A percentile compares a stretch with the other conserved stretches of the same genome.
Evolutionary conservation across 2,113 vertebrate genomes (phyloP).

Genomic region (Phyllopteryx taeniolatus): DNA sequence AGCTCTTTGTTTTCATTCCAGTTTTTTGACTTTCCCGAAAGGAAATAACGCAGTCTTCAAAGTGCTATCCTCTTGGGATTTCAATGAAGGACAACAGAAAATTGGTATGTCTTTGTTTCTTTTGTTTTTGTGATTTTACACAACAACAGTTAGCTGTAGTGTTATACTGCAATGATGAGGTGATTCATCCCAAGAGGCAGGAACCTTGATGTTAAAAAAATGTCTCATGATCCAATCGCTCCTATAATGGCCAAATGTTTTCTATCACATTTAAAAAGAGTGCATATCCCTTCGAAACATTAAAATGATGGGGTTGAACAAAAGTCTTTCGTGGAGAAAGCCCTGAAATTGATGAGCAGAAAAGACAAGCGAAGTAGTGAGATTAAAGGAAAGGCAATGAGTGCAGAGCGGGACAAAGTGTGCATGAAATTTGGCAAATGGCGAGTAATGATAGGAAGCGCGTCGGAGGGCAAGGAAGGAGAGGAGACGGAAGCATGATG

Average conservation of each 20-base stretch:
- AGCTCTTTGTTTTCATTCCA: constrained; percentile 42
- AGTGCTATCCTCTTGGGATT: constrained; percentile 16
- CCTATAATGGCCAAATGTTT: constrained; percentile 36
- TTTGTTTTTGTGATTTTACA: background rate
- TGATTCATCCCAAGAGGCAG: constrained; percentile 19
- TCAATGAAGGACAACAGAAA: constrained; percentile 18
- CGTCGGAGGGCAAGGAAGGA: constrained; percentile 3
- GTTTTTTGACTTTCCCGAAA: constrained; percentile 27
- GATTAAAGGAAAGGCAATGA: constrained; percentile 34
- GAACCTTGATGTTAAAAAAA: constrained; percentile 34
- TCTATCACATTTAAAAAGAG: constrained; percentile 32
- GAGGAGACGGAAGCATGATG: constrained; percentile 35
- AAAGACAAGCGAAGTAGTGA: constrained; percentile 35
- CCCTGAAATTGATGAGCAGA: constrained; percentile 29
- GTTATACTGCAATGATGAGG: constrained; percentile 15
- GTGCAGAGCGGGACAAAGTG: constrained; percentile 20
- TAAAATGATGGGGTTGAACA: constrained; percentile 34
- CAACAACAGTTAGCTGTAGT: background rate
- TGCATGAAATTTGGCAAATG: constrained; percentile 46
- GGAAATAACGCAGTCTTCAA: constrained; percentile 24
- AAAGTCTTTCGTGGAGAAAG: constrained; percentile 30
- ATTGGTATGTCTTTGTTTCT: background rate
- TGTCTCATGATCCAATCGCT: constrained; percentile 36
- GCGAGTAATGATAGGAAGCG: constrained; percentile 32
- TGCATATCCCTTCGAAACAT: constrained; percentile 29